Conservation (phyloP, 2,113 vertebrate genomes). For the Mungos mungo region DNA sequence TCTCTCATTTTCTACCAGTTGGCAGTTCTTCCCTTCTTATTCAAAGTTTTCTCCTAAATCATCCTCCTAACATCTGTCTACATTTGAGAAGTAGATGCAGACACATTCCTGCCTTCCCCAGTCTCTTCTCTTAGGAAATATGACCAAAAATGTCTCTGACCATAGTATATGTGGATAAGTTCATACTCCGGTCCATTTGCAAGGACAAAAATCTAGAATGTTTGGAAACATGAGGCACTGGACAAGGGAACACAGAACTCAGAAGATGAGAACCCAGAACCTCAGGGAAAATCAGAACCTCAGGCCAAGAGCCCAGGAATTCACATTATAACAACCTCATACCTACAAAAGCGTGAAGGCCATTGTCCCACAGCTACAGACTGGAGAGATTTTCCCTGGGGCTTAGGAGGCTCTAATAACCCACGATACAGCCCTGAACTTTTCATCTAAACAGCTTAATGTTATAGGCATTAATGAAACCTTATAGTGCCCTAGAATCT, state of each 20-base stretch:
- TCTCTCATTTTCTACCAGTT: neutral
- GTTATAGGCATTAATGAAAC: constrained; percentile 36
- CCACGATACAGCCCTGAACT: neutral
- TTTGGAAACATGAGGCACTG: neutral
- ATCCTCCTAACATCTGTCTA: neutral
- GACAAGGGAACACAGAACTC: constrained; percentile 11
- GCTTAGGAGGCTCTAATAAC: constrained; percentile 45
- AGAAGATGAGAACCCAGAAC: neutral
- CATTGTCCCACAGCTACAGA: neutral
- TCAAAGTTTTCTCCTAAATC: neutral
- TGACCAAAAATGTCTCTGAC: neutral
- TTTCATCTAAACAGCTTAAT: constrained; percentile 54
- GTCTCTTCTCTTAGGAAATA: constrained; percentile 27
- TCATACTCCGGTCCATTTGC: neutral
- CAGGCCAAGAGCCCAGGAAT: neutral
- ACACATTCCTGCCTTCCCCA: neutral
- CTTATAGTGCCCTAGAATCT: constrained; percentile 1
- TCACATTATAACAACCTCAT: constrained; percentile 15
- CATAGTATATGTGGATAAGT: neutral
- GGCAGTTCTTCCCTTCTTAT: neutral
- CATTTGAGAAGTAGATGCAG: constrained; percentile 9
- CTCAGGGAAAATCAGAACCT: neutral
- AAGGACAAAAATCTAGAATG: constrained; percentile 37
- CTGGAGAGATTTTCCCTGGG: neutral
- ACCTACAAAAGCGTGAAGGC: neutral